Percentiles rank a stretch among this genome's conserved stretches.
Evolutionary conservation across 2,888 invertebrate genomes (phyloP).

Genomic region (Micoletzkya japonica): DNA sequence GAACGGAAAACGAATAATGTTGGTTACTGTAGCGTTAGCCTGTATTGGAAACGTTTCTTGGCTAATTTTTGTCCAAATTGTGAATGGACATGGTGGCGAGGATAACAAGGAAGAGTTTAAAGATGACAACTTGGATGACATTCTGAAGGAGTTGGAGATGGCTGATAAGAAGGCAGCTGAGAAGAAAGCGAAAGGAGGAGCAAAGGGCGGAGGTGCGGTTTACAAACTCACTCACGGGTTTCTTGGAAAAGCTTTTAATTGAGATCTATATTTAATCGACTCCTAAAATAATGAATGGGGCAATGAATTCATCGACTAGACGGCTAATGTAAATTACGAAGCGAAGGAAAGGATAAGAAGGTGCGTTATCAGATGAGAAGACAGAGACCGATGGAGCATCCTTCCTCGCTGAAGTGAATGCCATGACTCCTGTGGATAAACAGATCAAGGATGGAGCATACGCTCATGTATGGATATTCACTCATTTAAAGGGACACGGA

Average conservation of each 20-base stretch:
- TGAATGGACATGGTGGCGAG: too few relatives aligned
- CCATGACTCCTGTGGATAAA: slow-evolving; percentile 71
- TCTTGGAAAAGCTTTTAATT: neutral
- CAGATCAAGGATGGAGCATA: slow-evolving; percentile 81
- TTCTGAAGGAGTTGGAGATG: slow-evolving; percentile 53
- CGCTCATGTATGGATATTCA: slow-evolving; percentile 85
- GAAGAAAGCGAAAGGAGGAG: slow-evolving; percentile 40
- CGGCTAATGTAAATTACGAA: slow-evolving; percentile 3
- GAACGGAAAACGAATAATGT: too few relatives aligned
- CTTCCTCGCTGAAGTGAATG: slow-evolving; percentile 49
- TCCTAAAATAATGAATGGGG: neutral
- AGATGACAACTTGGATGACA: slow-evolving; percentile 59
- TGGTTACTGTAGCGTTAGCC: too few relatives aligned
- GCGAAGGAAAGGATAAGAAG: slow-evolving; percentile 25
- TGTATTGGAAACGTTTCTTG: too few relatives aligned
- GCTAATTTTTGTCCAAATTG: too few relatives aligned
- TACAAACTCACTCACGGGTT: neutral
- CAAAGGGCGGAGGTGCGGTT: slow-evolving; percentile 4
- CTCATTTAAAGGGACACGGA: too few relatives aligned
- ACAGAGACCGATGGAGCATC: slow-evolving; percentile 26
- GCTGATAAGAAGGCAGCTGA: slow-evolving; percentile 48
- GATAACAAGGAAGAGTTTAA: too few relatives aligned
- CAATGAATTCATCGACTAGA: neutral
- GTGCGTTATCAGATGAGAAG: slow-evolving; percentile 11
- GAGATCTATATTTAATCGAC: neutral